Conservation (phyloP, 2,113 vertebrate species). For the Phylloscopus trochiloides region DNA sequence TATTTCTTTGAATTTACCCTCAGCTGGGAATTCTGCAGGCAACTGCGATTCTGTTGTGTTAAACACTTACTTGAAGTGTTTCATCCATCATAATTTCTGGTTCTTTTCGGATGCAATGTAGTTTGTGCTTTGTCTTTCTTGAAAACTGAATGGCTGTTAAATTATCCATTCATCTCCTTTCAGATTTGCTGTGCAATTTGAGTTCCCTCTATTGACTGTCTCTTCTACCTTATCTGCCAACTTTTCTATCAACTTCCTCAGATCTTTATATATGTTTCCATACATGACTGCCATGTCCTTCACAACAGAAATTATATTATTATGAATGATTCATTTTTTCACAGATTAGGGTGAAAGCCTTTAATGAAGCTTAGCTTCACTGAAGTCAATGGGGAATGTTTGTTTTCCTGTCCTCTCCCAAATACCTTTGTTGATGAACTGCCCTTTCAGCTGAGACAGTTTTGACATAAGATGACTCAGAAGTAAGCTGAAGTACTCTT, state of each 20-base stretch:
- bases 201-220: slow-evolving; percentile 62
- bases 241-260: slow-evolving; percentile 66
- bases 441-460: background rate
- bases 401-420: background rate
- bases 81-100: slow-evolving; percentile 82
- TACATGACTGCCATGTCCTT: slow-evolving; percentile 34
- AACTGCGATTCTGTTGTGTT: slow-evolving; percentile 71
- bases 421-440: background rate
- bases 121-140: slow-evolving; percentile 82
- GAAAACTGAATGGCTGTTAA: slow-evolving; percentile 83
- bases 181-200: slow-evolving; percentile 72
- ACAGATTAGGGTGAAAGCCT: background rate
- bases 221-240: slow-evolving; percentile 72
- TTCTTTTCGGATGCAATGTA: slow-evolving; percentile 82
- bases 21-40: slow-evolving; percentile 75
- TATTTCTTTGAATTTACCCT: slow-evolving; percentile 71
- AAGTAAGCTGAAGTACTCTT: background rate
- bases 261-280: slow-evolving; percentile 41
- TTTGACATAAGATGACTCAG: background rate
- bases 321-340: background rate
- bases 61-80: slow-evolving; percentile 69
- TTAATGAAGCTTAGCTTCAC: background rate
- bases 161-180: slow-evolving; percentile 86
- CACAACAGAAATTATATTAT: background rate
- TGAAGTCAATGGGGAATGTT: background rate